A percentile compares a stretch with the other conserved stretches of the same genome.
These are phyloP conservation scores for Egretta garzetta DNA, from an alignment of 2,113 vertebrate species.

Conservation along the genomic window DNA sequence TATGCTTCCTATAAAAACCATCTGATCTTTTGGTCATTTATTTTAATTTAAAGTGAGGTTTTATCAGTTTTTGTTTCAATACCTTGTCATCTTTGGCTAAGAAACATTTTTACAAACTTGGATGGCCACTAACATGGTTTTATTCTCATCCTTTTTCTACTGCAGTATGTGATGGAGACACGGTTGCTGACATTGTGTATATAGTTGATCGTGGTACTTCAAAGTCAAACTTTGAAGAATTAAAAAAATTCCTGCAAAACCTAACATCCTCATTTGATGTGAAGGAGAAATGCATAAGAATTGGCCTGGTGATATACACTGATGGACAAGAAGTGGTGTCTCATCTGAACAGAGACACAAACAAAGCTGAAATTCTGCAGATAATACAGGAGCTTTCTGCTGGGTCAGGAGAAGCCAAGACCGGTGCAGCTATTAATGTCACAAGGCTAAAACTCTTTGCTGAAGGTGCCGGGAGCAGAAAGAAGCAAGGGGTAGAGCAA, in stretches of 20 bases:
- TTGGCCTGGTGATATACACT: slow-evolving; percentile 64
- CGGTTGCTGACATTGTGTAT: slow-evolving; percentile 72
- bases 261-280: slow-evolving; percentile 55
- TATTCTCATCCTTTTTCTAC: neutral
- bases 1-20: neutral
- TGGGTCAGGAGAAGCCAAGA: slow-evolving; percentile 14
- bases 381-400: slow-evolving; percentile 39
- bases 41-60: neutral
- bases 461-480: slow-evolving; percentile 36
- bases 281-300: slow-evolving; percentile 48
- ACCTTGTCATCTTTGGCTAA: neutral
- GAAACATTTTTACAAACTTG: neutral
- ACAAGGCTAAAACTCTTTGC: slow-evolving; percentile 52
- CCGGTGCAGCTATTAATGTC: slow-evolving; percentile 48
- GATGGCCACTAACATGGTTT: neutral
- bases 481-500: slow-evolving; percentile 67
- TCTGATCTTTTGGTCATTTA: neutral
- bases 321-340: neutral
- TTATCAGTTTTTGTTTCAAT: neutral
- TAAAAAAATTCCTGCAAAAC: slow-evolving; percentile 61
- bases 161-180: slow-evolving; percentile 48
- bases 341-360: slow-evolving; percentile 7
- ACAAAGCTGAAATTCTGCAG: slow-evolving; percentile 33
- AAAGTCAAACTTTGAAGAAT: neutral
- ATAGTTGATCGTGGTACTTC: slow-evolving; percentile 64